Percentiles rank a stretch among this genome's conserved stretches.
phyloP scores from a whole-genome alignment of 1,140 invertebrate species.

The Cecropterus lyciades region DNA sequence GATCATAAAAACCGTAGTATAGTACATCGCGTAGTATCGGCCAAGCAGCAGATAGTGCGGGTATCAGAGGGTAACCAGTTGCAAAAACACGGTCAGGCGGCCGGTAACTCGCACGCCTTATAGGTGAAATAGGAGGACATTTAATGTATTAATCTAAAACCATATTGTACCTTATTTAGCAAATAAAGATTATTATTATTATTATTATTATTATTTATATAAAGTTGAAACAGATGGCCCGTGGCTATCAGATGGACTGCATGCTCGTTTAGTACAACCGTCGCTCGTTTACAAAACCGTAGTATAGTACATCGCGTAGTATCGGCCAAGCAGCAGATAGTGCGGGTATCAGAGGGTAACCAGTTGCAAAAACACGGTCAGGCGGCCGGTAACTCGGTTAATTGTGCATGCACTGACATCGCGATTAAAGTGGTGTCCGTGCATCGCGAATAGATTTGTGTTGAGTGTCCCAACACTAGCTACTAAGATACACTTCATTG shows the following conservation, averaged over 20 bases:
- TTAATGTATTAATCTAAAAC: too few species aligned
- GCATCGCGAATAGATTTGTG: slow-evolving; percentile 31
- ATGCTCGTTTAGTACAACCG: too few species aligned
- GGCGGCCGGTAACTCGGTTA: slow-evolving; percentile 52
- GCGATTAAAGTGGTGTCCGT: slow-evolving; percentile 39
- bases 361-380: slow-evolving; percentile 52
- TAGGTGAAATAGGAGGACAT: too few species aligned
- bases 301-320: not conserved
- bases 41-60: not conserved
- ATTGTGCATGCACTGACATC: slow-evolving; percentile 50
- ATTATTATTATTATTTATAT: too few species aligned
- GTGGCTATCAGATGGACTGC: too few species aligned
- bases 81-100: slow-evolving; percentile 55
- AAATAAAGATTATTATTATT: too few species aligned
- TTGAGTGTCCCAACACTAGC: too few species aligned
- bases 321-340: not conserved
- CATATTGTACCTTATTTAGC: too few species aligned
- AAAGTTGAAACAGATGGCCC: too few species aligned
- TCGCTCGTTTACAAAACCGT: too few species aligned
- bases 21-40: not conserved
- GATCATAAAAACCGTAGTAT: too few species aligned
- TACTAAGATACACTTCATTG: too few species aligned
- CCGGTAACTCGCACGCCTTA: slow-evolving; percentile 51
- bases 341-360: not conserved
- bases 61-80: not conserved